Evolutionary conservation across 2,888 invertebrate species (phyloP).

Genomic region (Gandaritis pyraliata): DNA sequence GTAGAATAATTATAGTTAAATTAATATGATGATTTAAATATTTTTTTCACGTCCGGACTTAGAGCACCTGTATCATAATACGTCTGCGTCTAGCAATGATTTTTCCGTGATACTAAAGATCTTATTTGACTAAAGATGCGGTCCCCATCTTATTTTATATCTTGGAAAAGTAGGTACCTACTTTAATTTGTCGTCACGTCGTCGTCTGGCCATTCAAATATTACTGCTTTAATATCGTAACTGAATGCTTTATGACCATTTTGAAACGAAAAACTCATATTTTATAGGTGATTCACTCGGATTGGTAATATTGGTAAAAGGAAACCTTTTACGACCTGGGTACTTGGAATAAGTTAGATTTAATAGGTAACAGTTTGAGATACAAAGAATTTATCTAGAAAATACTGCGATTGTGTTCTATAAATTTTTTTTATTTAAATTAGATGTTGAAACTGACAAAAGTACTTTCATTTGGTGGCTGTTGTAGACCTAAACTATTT

Average conservation of each 20-base stretch:
- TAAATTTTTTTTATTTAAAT: background rate
- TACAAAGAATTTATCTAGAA: slow-evolving; percentile 24
- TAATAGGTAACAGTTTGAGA: slow-evolving; percentile 47
- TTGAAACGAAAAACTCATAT: slow-evolving; percentile 64
- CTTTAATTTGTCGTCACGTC: slow-evolving; percentile 51
- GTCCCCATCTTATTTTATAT: background rate
- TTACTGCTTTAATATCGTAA: slow-evolving; percentile 54
- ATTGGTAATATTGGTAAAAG: slow-evolving; percentile 56
- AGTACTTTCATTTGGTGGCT: background rate
- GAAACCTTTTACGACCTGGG: slow-evolving; percentile 58
- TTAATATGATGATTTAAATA: too few relatives aligned
- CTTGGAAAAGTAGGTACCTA: background rate
- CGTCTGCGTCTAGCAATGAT: too few relatives aligned
- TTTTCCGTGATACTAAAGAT: too few relatives aligned
- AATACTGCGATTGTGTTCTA: slow-evolving; percentile 9
- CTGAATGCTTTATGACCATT: slow-evolving; percentile 65
- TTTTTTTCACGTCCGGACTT: too few relatives aligned
- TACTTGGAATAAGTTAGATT: slow-evolving; percentile 51
- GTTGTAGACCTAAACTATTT: too few relatives aligned
- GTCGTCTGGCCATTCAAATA: slow-evolving; percentile 60
- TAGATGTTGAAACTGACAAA: background rate
- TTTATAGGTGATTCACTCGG: slow-evolving; percentile 66
- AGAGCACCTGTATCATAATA: too few relatives aligned
- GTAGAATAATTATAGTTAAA: too few relatives aligned
- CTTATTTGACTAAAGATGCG: too few relatives aligned